phyloP scores from a whole-genome alignment of 2,797 vertebrate species.

The Sebastes diaconus region DNA sequence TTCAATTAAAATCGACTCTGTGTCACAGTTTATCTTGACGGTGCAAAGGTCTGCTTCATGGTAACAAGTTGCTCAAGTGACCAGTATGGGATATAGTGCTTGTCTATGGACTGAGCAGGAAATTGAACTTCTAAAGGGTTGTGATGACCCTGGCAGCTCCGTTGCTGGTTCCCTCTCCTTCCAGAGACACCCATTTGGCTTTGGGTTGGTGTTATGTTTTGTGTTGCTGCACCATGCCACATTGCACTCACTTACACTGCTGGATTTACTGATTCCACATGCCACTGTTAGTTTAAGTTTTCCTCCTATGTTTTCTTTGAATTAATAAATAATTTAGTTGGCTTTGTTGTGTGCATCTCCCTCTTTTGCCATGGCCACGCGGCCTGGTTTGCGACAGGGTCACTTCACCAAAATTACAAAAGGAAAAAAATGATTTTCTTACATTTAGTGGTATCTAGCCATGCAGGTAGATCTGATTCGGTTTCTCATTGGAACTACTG shows the following conservation, averaged over 20 bases:
- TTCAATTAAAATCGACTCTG: conserved; percentile 25
- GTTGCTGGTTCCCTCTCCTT: too few relatives aligned
- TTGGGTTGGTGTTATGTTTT: too few relatives aligned
- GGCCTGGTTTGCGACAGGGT: neutral
- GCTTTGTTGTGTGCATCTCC: too few relatives aligned
- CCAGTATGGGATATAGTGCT: neutral
- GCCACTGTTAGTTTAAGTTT: too few relatives aligned
- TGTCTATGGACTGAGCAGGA: neutral
- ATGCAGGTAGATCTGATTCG: neutral
- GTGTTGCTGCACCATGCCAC: too few relatives aligned
- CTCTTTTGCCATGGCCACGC: too few relatives aligned
- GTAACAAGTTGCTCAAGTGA: conserved; percentile 24
- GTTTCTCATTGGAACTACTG: neutral
- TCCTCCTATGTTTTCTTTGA: too few relatives aligned
- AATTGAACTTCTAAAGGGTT: neutral
- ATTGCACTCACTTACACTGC: too few relatives aligned
- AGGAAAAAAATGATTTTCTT: neutral
- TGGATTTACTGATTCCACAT: too few relatives aligned
- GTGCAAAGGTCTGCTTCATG: conserved; percentile 18
- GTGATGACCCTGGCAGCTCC: too few relatives aligned
- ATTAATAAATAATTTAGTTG: too few relatives aligned
- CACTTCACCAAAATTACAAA: neutral
- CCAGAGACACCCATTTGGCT: too few relatives aligned
- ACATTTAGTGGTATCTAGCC: neutral
- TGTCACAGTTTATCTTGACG: conserved; percentile 19